Evolutionary conservation across 2,888 invertebrate species (phyloP).

Genomic region (Trisateles emortualis): DNA sequence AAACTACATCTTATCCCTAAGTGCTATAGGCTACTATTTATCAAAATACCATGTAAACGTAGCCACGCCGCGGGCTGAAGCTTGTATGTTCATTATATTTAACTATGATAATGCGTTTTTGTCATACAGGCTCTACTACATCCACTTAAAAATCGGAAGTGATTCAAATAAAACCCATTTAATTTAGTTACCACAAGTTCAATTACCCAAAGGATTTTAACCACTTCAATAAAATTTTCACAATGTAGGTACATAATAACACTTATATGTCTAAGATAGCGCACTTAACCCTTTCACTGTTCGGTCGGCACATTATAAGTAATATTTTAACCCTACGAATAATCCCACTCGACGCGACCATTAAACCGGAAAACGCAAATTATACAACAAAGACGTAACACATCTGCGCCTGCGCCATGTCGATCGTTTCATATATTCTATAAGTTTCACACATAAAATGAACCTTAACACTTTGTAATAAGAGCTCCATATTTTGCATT

Average conservation of each 20-base stretch:
- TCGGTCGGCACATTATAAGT: constrained; percentile 36
- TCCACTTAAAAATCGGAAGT: not conserved
- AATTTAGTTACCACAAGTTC: not conserved
- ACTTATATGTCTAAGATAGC: constrained; percentile 11
- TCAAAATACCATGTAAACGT: no score
- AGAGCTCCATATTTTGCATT: not conserved
- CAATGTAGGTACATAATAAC: constrained; percentile 3
- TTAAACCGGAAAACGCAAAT: constrained; percentile 85
- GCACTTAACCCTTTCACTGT: constrained; percentile 61
- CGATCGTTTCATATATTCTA: constrained; percentile 35
- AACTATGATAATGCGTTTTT: no score
- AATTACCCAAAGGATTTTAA: constrained; percentile 2
- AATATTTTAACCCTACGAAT: constrained; percentile 36
- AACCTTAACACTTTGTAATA: constrained; percentile 31
- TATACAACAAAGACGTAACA: constrained; percentile 84
- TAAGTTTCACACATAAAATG: constrained; percentile 34
- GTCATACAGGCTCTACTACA: no score
- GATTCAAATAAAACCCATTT: not conserved
- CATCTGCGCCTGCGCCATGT: constrained; percentile 75
- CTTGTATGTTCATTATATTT: no score
- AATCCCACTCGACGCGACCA: constrained; percentile 79
- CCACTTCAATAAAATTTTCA: not conserved
- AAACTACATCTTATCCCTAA: no score
- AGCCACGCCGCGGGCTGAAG: no score
- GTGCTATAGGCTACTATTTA: no score